Conservation (phyloP, 2,113 vertebrate genomes). For the Crotalus viridis region DNA sequence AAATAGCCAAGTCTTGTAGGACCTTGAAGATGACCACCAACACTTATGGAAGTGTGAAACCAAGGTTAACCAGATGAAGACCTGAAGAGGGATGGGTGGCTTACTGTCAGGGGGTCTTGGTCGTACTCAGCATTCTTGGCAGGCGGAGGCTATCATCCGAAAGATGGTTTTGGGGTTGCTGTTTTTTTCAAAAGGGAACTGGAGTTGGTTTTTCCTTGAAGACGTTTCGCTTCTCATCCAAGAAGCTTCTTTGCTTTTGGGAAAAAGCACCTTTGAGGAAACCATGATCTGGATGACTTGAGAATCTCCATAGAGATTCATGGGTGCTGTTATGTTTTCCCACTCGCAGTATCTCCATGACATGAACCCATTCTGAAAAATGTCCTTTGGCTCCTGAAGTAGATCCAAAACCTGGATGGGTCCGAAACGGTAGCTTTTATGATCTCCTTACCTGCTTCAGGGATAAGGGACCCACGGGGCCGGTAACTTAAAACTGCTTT, state of each 20-base stretch:
- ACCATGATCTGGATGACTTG: no score
- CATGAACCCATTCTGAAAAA: neutral
- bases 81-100: neutral
- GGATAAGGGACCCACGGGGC: constrained; percentile 24
- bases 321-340: neutral
- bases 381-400: neutral
- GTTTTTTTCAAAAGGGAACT: no score
- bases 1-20: no score
- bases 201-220: no score
- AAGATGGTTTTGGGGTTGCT: no score
- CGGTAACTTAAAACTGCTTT: constrained; percentile 64
- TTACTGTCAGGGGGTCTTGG: neutral
- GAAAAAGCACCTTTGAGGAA: no score
- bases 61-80: neutral
- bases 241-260: no score
- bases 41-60: neutral
- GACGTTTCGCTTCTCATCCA: no score
- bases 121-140: neutral
- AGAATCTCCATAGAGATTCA: no score
- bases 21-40: no score
- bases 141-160: no score
- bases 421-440: constrained; percentile 50
- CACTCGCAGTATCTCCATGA: neutral
- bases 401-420: neutral
- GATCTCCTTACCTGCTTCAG: constrained; percentile 55